A percentile compares a stretch with the other conserved stretches of the same genome.
Evolutionary conservation across 2,113 vertebrate genomes (phyloP).

Genomic region (Gymnocephalus cernua): DNA sequence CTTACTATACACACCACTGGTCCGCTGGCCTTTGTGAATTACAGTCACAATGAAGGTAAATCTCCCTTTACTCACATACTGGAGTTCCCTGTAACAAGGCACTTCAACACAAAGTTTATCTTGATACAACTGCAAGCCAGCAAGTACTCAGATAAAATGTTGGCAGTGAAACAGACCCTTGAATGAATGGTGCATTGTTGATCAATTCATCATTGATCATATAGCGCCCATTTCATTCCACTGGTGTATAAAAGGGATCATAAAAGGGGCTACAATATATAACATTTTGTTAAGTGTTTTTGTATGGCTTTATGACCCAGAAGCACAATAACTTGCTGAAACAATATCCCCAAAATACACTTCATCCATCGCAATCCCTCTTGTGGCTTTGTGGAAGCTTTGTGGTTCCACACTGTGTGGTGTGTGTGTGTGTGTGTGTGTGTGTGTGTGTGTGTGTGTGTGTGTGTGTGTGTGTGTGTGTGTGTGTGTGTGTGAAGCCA

Average conservation of each 20-base stretch:
- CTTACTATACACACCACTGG: constrained; percentile 5
- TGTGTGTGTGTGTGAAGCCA: constrained; percentile 37
- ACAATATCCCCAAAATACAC: constrained; percentile 27
- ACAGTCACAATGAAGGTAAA: neutral
- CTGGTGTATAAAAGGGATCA: constrained; percentile 6
- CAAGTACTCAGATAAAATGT: constrained; percentile 7
- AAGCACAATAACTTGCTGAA: constrained; percentile 12
- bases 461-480: no score
- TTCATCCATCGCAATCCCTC: constrained; percentile 16
- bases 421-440: no score
- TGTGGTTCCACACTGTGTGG: neutral
- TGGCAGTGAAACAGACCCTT: constrained; percentile 6
- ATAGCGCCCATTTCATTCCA: neutral
- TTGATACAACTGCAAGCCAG: neutral
- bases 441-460: no score
- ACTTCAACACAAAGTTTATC: constrained; percentile 8
- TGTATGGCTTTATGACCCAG: constrained; percentile 22
- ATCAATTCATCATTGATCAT: constrained; percentile 29
- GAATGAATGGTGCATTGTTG: constrained; percentile 31
- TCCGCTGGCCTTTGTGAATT: neutral
- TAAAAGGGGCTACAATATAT: constrained; percentile 15
- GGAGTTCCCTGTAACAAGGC: constrained; percentile 8
- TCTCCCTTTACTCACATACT: constrained; percentile 4
- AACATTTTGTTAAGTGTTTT: constrained; percentile 14
- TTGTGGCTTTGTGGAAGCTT: constrained; percentile 29